These are phyloP conservation scores for Nothoprocta perdicaria DNA, from an alignment of 2,113 vertebrate species.

Conservation along the genomic window DNA sequence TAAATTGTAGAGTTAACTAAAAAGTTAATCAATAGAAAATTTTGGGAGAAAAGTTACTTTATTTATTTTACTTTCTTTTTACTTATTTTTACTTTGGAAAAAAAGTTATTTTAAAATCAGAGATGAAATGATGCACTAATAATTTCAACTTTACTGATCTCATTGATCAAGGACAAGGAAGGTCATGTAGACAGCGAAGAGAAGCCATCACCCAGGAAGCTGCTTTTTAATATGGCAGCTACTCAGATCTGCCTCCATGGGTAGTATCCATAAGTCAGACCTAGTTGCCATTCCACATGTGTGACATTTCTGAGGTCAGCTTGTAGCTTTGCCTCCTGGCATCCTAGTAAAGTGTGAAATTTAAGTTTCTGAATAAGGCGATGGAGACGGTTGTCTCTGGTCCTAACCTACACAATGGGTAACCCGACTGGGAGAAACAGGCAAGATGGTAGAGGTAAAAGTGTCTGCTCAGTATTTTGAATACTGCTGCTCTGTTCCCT, in stretches of 20 bases:
- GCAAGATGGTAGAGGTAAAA: background rate
- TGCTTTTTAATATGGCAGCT: slow-evolving; percentile 32
- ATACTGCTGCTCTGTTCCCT: slow-evolving; percentile 35
- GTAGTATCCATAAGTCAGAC: background rate
- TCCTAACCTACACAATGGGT: slow-evolving; percentile 3
- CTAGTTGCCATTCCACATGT: slow-evolving; percentile 36
- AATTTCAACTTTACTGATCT: background rate
- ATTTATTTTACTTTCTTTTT: no score
- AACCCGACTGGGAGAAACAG: background rate
- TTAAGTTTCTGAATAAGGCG: slow-evolving; percentile 20
- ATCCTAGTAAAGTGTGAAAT: slow-evolving; percentile 19
- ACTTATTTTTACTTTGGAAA: slow-evolving; percentile 18
- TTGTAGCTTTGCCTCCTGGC: slow-evolving; percentile 29
- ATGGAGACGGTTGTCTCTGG: slow-evolving; percentile 41
- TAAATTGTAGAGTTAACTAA: slow-evolving; percentile 32
- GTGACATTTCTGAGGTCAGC: slow-evolving; percentile 54
- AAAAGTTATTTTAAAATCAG: slow-evolving; percentile 36
- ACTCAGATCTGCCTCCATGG: slow-evolving; percentile 30
- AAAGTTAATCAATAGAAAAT: slow-evolving; percentile 5
- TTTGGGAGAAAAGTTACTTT: background rate
- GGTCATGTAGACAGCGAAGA: background rate
- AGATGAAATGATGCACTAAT: background rate
- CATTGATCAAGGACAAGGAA: background rate
- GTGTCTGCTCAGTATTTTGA: slow-evolving; percentile 23
- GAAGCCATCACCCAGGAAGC: slow-evolving; percentile 25